These are phyloP conservation scores for Microplitis mediator DNA, from an alignment of 1,140 invertebrate species.

Conservation along the genomic window DNA sequence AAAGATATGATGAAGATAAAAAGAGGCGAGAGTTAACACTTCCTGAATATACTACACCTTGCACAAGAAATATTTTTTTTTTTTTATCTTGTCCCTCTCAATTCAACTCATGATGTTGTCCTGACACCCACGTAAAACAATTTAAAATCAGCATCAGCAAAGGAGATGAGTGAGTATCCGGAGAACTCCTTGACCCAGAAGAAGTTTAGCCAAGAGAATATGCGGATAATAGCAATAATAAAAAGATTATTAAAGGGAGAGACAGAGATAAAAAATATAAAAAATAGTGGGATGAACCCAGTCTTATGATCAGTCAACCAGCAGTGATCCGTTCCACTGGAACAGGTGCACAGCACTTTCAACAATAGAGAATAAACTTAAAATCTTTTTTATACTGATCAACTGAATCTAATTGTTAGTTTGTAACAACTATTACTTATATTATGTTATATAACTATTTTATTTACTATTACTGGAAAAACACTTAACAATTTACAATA, in stretches of 20 bases:
- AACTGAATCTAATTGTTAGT: neutral
- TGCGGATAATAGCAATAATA: neutral
- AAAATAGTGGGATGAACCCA: neutral
- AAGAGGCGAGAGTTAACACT: neutral
- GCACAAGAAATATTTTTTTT: neutral
- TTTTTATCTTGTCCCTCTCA: neutral
- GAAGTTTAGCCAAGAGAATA: neutral
- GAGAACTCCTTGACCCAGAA: neutral
- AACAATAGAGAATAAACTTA: conserved; percentile 9
- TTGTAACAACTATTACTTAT: too few relatives aligned
- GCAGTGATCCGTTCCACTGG: conserved; percentile 5
- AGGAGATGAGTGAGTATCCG: neutral
- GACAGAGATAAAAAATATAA: neutral
- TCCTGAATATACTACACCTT: neutral
- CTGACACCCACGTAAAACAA: conserved; percentile 1
- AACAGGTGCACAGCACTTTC: neutral
- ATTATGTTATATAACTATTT: too few relatives aligned
- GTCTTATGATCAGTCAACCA: conserved; percentile 8
- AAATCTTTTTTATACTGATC: neutral
- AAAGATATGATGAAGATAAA: neutral
- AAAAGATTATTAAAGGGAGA: neutral
- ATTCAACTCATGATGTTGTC: neutral
- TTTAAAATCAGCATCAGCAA: neutral
- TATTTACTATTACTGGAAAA: too few relatives aligned
- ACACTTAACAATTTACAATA: too few relatives aligned